Conservation (phyloP, 2,113 vertebrate species). For the Oncorhynchus gorbuscha region DNA sequence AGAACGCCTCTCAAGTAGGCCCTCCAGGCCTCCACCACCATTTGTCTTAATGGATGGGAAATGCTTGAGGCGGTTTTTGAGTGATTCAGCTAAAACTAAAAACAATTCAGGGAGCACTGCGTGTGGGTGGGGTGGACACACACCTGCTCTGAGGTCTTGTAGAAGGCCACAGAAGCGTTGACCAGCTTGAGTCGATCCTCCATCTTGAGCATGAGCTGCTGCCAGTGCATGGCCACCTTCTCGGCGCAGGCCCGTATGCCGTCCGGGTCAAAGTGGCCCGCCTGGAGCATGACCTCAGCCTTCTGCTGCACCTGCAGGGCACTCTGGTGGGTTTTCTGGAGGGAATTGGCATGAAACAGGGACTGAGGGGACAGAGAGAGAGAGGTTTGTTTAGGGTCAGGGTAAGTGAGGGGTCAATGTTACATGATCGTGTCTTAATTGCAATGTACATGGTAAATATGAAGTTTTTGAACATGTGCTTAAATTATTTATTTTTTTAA, state of each 20-base stretch:
- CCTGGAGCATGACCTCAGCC: constrained; percentile 91
- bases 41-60: no score
- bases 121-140: background rate
- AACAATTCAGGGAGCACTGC: background rate
- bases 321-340: constrained; percentile 98
- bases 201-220: constrained; percentile 99
- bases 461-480: no score
- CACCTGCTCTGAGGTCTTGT: constrained; percentile 98
- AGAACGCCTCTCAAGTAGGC: no score
- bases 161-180: constrained; percentile 96
- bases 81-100: background rate
- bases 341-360: constrained; percentile 96
- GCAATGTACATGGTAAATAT: no score
- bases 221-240: constrained; percentile 97
- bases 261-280: constrained; percentile 91
- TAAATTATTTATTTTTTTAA: no score
- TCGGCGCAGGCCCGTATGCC: constrained; percentile 92
- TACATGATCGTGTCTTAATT: background rate
- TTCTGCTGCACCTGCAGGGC: constrained; percentile 98
- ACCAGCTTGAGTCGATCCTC: constrained; percentile 97
- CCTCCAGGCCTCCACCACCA: no score
- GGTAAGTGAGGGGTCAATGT: background rate
- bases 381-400: background rate
- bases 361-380: constrained; percentile 73
- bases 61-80: no score